Evolutionary conservation across 2,797 vertebrate species (phyloP).

Genomic region (Cyprinodon diabolis): DNA sequence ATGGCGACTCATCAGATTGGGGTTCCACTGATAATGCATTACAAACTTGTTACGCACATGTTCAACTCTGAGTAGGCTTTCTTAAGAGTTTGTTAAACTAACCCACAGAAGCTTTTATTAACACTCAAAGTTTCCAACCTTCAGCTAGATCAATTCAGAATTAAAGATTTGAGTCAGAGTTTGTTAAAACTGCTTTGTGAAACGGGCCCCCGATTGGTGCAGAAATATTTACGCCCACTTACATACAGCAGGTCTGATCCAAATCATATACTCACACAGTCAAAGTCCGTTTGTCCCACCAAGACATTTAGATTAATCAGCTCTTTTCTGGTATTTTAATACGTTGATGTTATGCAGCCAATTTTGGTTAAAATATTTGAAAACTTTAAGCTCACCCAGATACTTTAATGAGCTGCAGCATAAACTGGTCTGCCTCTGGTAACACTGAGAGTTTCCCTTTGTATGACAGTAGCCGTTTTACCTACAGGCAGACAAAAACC

Average conservation of each 20-base stretch:
- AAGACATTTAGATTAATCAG: neutral
- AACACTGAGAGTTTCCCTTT: slow-evolving; percentile 72
- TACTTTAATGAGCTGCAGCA: slow-evolving; percentile 82
- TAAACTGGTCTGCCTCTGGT: slow-evolving; percentile 83
- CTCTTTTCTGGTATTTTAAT: neutral
- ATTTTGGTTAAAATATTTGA: neutral
- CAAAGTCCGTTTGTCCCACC: neutral
- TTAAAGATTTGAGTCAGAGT: too few relatives aligned
- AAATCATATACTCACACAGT: neutral
- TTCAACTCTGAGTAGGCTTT: too few relatives aligned
- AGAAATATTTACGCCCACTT: neutral
- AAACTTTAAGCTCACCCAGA: slow-evolving; percentile 70
- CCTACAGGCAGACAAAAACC: slow-evolving; percentile 55
- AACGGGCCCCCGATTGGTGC: too few relatives aligned
- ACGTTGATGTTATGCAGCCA: neutral
- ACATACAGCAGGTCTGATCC: neutral
- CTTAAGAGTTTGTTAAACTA: too few relatives aligned
- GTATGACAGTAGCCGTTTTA: slow-evolving; percentile 77
- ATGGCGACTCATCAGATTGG: too few relatives aligned
- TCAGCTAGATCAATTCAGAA: too few relatives aligned
- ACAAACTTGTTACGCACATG: too few relatives aligned
- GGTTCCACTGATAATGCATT: too few relatives aligned
- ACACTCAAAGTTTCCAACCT: too few relatives aligned
- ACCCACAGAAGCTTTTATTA: too few relatives aligned
- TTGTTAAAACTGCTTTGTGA: too few relatives aligned